Evolutionary conservation across 1,140 invertebrate species (phyloP).

Genomic region (Samia ricini): DNA sequence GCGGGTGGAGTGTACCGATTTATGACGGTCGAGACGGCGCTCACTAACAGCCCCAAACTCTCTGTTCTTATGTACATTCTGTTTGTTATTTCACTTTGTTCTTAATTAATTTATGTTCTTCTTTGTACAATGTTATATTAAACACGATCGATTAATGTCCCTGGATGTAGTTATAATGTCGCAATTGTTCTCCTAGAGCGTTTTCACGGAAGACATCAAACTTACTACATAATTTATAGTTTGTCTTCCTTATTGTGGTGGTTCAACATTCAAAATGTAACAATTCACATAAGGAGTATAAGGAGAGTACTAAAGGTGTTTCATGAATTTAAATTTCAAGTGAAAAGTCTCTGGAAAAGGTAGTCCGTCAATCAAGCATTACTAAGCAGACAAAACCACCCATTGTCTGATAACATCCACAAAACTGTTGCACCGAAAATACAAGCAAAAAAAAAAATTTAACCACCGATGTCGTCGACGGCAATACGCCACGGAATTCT

Average conservation of each 20-base stretch:
- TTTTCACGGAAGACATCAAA: too few species aligned
- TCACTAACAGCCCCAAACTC: not conserved
- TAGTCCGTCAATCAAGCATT: not conserved
- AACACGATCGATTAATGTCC: not conserved
- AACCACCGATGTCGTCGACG: constrained; percentile 53
- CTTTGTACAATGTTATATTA: not conserved
- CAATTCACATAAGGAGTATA: too few species aligned
- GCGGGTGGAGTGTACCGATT: constrained; percentile 42
- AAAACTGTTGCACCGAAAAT: constrained; percentile 1
- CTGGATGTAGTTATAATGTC: too few species aligned
- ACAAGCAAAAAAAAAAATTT: constrained; percentile 20
- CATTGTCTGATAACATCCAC: not conserved
- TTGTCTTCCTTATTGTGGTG: too few species aligned
- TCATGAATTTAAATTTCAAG: too few species aligned
- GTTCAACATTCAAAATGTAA: too few species aligned
- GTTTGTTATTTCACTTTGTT: constrained; percentile 71
- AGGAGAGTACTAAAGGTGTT: too few species aligned
- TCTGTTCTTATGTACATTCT: constrained; percentile 61
- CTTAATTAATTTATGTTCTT: constrained; percentile 62
- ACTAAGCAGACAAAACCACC: not conserved
- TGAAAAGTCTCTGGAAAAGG: too few species aligned
- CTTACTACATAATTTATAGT: too few species aligned
- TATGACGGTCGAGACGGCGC: constrained; percentile 70
- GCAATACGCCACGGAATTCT: constrained; percentile 66
- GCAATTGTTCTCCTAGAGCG: too few species aligned